A percentile compares a stretch with the other conserved stretches of the same genome.
Evolutionary conservation across 2,113 vertebrate genomes (phyloP).

Genomic region (Oryzias celebensis): DNA sequence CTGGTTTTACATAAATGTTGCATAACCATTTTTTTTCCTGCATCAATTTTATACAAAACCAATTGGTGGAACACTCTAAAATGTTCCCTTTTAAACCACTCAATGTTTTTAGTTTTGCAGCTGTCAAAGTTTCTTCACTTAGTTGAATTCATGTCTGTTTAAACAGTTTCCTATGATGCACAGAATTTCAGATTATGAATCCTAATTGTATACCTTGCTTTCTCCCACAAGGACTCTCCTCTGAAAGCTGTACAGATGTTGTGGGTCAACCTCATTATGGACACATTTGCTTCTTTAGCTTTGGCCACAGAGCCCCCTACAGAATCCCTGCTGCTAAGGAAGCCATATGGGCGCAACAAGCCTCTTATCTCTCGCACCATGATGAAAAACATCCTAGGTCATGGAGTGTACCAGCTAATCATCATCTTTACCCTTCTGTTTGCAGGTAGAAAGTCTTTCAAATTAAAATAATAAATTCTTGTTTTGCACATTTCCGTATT

Average conservation of each 20-base stretch:
- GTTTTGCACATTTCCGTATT: neutral
- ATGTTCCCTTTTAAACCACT: no score
- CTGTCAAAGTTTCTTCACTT: neutral
- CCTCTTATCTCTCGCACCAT: constrained; percentile 98
- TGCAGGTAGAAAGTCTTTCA: constrained; percentile 81
- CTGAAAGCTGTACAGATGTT: constrained; percentile 99
- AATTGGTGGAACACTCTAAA: no score
- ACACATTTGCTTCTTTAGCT: constrained; percentile 96
- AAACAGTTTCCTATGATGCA: constrained; percentile 1
- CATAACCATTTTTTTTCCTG: no score
- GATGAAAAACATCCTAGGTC: constrained; percentile 99
- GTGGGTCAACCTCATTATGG: constrained; percentile 99
- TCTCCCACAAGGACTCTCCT: constrained; percentile 87
- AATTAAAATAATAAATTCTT: neutral
- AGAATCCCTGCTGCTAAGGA: constrained; percentile 91
- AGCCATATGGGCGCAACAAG: constrained; percentile 98
- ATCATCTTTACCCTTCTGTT: constrained; percentile 95
- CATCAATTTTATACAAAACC: no score
- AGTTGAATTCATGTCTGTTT: neutral
- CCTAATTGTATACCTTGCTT: neutral
- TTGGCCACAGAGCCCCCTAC: constrained; percentile 98
- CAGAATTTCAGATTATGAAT: neutral
- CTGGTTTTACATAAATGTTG: no score
- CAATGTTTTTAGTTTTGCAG: neutral
- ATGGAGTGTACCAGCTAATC: constrained; percentile 92